A percentile compares a stretch with the other conserved stretches of the same genome.
These are phyloP conservation scores for Cotesia typhae DNA, from an alignment of 1,140 invertebrate genomes.

Conservation along the genomic window DNA sequence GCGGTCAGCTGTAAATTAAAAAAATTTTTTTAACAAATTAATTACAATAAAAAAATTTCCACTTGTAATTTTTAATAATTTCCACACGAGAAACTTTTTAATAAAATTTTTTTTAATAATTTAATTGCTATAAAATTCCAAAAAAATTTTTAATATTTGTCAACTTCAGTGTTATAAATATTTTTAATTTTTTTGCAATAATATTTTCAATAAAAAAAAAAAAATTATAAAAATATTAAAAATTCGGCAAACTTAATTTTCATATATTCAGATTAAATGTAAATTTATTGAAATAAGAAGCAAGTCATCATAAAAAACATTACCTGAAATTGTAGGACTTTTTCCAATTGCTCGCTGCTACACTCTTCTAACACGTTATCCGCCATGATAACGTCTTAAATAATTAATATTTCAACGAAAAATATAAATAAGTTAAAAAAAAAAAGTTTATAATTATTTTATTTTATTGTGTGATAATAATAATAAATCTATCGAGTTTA, in stretches of 20 bases:
- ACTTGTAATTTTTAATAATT: too few relatives aligned
- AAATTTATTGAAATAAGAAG: neutral
- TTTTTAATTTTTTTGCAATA: too few relatives aligned
- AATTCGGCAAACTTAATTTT: too few relatives aligned
- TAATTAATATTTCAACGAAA: conserved; percentile 1
- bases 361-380: conserved; percentile 68
- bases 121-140: too few relatives aligned
- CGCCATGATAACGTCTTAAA: conserved; percentile 52
- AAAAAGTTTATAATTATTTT: neutral
- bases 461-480: neutral
- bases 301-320: conserved; percentile 12
- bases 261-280: neutral
- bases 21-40: too few relatives aligned
- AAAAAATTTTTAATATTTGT: too few relatives aligned
- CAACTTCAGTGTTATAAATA: too few relatives aligned
- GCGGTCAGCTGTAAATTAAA: too few relatives aligned
- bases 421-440: conserved; percentile 1
- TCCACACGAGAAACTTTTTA: too few relatives aligned
- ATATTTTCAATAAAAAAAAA: conserved; percentile 8
- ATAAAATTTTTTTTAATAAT: too few relatives aligned
- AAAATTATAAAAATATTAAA: conserved; percentile 31
- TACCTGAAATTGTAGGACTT: conserved; percentile 82
- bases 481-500: conserved; percentile 3
- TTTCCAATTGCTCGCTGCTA: conserved; percentile 82
- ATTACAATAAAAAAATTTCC: too few relatives aligned